Evolutionary conservation across 1,140 invertebrate species (phyloP).

Genomic region (Drosophila pandora): DNA sequence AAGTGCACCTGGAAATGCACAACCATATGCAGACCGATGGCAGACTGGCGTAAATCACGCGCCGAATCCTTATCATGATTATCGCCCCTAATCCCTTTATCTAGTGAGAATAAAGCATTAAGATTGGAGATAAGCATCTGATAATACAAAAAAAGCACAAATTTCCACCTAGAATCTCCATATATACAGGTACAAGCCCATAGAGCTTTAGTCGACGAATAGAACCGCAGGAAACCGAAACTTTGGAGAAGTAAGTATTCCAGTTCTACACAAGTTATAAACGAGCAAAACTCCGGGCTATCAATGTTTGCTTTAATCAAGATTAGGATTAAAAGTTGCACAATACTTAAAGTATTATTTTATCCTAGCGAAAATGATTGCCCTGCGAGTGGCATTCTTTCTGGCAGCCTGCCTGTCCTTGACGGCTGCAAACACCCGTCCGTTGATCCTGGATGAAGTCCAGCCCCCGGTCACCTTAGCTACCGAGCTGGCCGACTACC

Average conservation of each 20-base stretch:
- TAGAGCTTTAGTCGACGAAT: constrained; percentile 47
- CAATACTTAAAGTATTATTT: too few species aligned
- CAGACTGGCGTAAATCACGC: constrained; percentile 60
- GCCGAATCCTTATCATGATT: constrained; percentile 47
- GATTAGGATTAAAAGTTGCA: too few species aligned
- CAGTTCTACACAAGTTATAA: too few species aligned
- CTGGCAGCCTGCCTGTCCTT: constrained; percentile 52
- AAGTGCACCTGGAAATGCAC: constrained; percentile 14
- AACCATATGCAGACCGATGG: constrained; percentile 3
- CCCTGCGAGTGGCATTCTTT: constrained; percentile 48
- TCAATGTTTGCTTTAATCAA: too few species aligned
- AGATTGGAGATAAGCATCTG: constrained; percentile 61
- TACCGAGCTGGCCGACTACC: constrained; percentile 44
- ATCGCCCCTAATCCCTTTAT: constrained; percentile 64
- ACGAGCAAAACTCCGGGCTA: too few species aligned
- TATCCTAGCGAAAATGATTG: constrained; percentile 34
- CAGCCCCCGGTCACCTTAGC: constrained; percentile 35
- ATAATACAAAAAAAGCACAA: constrained; percentile 27
- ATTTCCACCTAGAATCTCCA: constrained; percentile 9
- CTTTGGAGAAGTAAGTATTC: constrained; percentile 23
- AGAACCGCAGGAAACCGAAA: constrained; percentile 38
- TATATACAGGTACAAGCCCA: constrained; percentile 44
- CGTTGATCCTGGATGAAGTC: constrained; percentile 17
- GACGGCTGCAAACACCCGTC: constrained; percentile 27
- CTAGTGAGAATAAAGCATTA: constrained; percentile 70